A percentile compares a stretch with the other conserved stretches of the same genome.
Conservation (phyloP, 2,113 vertebrate species). For the Gavia stellata region DNA sequence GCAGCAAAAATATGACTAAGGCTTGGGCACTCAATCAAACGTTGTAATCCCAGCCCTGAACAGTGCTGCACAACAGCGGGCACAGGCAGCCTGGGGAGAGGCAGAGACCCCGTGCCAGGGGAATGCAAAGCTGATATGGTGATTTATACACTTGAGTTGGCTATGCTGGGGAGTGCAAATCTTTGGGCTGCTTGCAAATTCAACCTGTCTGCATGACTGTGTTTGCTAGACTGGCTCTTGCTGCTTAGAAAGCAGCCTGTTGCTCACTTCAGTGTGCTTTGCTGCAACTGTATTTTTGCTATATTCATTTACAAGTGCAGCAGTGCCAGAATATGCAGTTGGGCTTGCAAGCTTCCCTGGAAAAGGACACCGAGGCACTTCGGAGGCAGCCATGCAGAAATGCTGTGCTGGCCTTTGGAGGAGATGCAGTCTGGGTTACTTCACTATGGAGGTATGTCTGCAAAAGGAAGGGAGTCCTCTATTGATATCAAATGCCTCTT, state of each 20-base stretch:
- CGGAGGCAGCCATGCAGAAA: not conserved
- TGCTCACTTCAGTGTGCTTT: not conserved
- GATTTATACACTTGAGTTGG: not conserved
- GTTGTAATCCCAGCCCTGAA: not conserved
- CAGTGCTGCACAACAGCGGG: not conserved
- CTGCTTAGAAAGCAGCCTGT: not conserved
- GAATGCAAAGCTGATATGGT: not conserved
- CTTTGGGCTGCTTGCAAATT: not conserved
- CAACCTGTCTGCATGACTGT: rapidly evolving
- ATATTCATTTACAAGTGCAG: not conserved
- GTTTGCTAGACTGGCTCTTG: not conserved
- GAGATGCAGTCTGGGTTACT: not conserved
- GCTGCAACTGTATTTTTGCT: not conserved
- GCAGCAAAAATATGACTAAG: not conserved
- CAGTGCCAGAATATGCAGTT: not conserved
- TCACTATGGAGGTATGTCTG: not conserved
- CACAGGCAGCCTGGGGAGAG: not conserved
- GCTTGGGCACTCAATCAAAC: not conserved
- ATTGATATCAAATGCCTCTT: not conserved
- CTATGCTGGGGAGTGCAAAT: not conserved
- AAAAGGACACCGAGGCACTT: not conserved
- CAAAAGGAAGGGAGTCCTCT: not conserved
- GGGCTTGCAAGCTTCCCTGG: not conserved
- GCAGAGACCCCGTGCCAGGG: not conserved
- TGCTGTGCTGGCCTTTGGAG: not conserved